Conservation (phyloP, 2,797 vertebrate species). For the Vespertilio murinus region DNA sequence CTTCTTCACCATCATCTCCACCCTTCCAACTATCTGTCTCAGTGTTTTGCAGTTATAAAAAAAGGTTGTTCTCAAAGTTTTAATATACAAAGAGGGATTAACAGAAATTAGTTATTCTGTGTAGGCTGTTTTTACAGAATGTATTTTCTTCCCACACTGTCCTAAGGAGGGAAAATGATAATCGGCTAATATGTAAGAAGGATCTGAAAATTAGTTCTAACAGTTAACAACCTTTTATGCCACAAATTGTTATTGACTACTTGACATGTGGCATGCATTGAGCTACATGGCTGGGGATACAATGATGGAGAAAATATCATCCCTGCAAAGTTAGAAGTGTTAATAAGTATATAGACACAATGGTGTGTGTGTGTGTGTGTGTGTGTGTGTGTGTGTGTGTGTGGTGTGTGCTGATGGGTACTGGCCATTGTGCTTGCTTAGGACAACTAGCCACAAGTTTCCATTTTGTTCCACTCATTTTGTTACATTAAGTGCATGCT, state of each 20-base stretch:
- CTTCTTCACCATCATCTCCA: neutral
- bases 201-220: neutral
- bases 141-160: neutral
- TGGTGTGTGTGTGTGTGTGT: neutral
- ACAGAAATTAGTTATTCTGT: neutral
- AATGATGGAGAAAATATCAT: neutral
- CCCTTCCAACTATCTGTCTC: neutral
- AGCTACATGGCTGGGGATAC: neutral
- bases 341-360: neutral
- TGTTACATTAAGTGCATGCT: neutral
- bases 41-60: neutral
- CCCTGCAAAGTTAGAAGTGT: neutral
- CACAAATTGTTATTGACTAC: neutral
- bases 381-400: too few species aligned
- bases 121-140: neutral
- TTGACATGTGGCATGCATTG: neutral
- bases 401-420: neutral
- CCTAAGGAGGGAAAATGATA: neutral
- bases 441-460: neutral
- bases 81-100: neutral
- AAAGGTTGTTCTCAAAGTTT: neutral
- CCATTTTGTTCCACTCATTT: neutral
- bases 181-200: neutral
- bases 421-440: neutral
- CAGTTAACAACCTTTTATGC: neutral